Base-by-base conservation (phyloP, 1,140 invertebrate genomes). In the Drosophila parabipectinata region DNA sequence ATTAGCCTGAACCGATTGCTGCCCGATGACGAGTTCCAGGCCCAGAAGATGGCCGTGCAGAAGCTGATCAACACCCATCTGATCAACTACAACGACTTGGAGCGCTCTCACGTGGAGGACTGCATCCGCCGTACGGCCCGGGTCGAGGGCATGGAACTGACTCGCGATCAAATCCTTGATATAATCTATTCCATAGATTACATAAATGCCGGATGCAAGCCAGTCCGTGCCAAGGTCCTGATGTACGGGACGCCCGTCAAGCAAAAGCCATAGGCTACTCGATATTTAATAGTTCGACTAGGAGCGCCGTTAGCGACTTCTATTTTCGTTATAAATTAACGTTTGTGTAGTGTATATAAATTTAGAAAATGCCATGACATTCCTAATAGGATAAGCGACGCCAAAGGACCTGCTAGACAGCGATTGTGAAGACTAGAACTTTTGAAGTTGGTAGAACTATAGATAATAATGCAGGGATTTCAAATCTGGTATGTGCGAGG, bases 1-100 rank as follows among this genome's bases (percentile, higher is more conserved):
- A 72, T 84, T 21, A 84, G 79, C 57, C 10, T 78, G 0, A 75
- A 75, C 50, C 61, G 69, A 0, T 48, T 63, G 54, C 44, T 79
- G 0, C 8, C 24, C 0, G 26, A 55, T 26, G 50, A 60, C 7
- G 3, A 57, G 4, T 79, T 50, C 21, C 26, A 45, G 1, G 10
- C 21, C 1, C 63, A 68, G 9, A 18, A 61, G 0, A 2, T 44
- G 15, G 0, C 37, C 15, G 12, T 64, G 8, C 44, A 51, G 15
- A 8, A 56, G 4, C 7, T 76, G 6, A 21, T 51, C 1, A 5
- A 47, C 9, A 79, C 52, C 1, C 60, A 58, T 0, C 24, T 77
- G 3, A 67, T 84, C 12, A 21, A 10, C 28, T 84, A 76, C 51
- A 51, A 48, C 0, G 45, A n/a, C 1, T 64, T 84, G 12, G 15